Conservation (phyloP, 2,888 invertebrate species). For the Protophormia terraenovae region DNA sequence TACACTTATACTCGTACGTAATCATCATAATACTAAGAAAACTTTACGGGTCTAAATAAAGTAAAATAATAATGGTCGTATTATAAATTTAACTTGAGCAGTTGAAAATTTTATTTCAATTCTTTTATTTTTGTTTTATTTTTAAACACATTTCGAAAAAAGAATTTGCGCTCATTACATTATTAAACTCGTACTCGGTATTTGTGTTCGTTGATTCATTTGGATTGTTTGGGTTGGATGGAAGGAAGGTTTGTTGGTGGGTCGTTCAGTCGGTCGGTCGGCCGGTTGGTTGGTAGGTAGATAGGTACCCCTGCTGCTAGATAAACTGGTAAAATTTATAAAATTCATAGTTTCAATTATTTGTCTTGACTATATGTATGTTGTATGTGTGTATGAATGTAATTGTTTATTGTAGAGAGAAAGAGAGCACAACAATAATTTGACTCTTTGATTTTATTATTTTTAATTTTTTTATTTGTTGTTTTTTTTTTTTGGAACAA, state of each 20-base stretch:
- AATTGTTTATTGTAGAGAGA: slow-evolving; percentile 5
- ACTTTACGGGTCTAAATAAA: slow-evolving; percentile 7
- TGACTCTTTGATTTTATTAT: slow-evolving; percentile 64
- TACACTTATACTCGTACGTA: background rate
- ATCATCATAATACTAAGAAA: background rate
- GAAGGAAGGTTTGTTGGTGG: too few species aligned
- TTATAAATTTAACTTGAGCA: slow-evolving; percentile 53
- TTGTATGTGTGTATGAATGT: background rate
- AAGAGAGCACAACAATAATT: slow-evolving; percentile 41
- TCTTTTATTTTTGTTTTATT: slow-evolving; percentile 6
- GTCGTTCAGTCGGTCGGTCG: background rate
- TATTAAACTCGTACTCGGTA: slow-evolving; percentile 50
- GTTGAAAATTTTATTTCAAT: slow-evolving; percentile 36
- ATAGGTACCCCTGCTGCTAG: slow-evolving; percentile 51
- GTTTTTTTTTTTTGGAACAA: slow-evolving; percentile 58
- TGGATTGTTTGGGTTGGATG: slow-evolving; percentile 6
- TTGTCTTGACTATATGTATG: slow-evolving; percentile 22
- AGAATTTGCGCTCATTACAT: slow-evolving; percentile 62
- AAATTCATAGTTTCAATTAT: slow-evolving; percentile 62
- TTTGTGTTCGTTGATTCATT: slow-evolving; percentile 37
- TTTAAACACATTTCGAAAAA: slow-evolving; percentile 28
- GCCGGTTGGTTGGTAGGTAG: background rate
- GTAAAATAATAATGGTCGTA: slow-evolving; percentile 49
- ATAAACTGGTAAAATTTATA: slow-evolving; percentile 62
- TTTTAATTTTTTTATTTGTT: slow-evolving; percentile 38